phyloP scores from a whole-genome alignment of 2,113 vertebrate genomes.

The Martes martes region DNA sequence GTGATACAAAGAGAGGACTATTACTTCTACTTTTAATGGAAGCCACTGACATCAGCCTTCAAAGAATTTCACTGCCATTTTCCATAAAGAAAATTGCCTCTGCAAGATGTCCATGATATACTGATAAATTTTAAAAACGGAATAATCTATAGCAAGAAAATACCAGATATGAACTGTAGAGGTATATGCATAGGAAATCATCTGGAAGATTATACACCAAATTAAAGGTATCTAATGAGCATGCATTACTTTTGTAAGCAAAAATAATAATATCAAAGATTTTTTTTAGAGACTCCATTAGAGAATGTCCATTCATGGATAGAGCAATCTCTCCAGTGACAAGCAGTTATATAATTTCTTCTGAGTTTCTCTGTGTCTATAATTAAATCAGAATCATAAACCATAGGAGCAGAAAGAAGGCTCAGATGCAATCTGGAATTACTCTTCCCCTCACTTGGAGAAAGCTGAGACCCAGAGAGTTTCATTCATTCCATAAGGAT shows the following conservation, averaged over 20 bases:
- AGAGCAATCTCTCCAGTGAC: neutral
- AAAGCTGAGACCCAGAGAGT: neutral
- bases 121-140: neutral
- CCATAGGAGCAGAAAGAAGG: neutral
- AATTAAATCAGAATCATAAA: slow-evolving; percentile 21
- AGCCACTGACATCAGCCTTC: neutral
- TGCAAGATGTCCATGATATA: neutral
- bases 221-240: neutral
- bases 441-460: neutral
- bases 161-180: neutral
- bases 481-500: slow-evolving; percentile 9
- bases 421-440: neutral
- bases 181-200: neutral
- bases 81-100: neutral
- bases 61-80: neutral
- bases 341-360: neutral
- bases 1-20: neutral
- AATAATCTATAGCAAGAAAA: neutral
- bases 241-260: neutral
- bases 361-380: neutral
- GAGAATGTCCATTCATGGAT: neutral
- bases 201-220: neutral
- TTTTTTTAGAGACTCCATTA: neutral
- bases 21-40: neutral
- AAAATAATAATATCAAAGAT: neutral